These are phyloP conservation scores for Aphaenogaster ashmeadi DNA, from an alignment of 1,140 invertebrate species.

Conservation along the genomic window DNA sequence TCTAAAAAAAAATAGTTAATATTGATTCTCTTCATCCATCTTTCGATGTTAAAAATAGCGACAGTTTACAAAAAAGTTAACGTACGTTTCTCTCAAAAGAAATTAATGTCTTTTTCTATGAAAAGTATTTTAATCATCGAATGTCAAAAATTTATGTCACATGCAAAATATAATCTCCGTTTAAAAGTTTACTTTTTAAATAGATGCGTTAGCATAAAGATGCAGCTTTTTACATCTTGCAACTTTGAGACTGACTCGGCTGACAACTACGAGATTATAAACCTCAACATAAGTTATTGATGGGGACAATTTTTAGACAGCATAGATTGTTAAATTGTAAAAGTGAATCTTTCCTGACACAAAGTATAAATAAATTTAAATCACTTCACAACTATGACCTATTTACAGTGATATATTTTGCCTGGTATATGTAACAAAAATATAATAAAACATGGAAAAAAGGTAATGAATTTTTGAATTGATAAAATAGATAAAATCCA, in stretches of 20 bases:
- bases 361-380: background rate
- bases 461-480: background rate
- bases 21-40: background rate
- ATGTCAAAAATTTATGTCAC: background rate
- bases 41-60: background rate
- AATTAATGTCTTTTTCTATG: background rate
- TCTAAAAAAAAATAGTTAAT: background rate
- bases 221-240: background rate
- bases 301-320: slow-evolving; percentile 27
- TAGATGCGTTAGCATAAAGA: background rate
- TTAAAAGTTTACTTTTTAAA: background rate
- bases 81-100: background rate
- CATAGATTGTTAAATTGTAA: slow-evolving; percentile 39
- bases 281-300: slow-evolving; percentile 48
- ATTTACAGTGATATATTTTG: background rate
- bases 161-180: background rate
- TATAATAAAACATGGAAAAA: background rate
- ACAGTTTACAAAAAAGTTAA: background rate
- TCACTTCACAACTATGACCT: background rate
- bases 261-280: slow-evolving; percentile 16
- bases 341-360: background rate
- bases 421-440: background rate
- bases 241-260: background rate
- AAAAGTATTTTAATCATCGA: background rate
- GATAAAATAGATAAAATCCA: slow-evolving; percentile 5